Evolutionary conservation across 2,797 vertebrate genomes (phyloP).

Genomic region (Coccyzus lansbergi): DNA sequence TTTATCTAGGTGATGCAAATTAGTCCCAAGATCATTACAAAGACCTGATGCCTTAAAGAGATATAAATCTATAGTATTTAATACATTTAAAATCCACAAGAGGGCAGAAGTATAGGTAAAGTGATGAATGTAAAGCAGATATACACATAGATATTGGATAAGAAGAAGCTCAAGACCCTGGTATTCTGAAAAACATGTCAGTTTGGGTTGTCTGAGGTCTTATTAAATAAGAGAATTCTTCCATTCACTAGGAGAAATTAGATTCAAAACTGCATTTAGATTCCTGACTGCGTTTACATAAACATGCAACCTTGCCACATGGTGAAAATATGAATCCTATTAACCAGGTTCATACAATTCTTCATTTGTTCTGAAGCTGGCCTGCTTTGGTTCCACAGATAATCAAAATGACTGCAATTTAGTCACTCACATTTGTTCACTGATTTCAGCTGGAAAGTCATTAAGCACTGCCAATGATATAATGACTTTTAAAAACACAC

Average conservation of each 20-base stretch:
- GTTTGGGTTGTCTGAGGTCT: background rate
- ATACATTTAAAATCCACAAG: slow-evolving; percentile 29
- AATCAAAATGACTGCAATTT: background rate
- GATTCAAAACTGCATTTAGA: background rate
- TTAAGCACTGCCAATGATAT: background rate
- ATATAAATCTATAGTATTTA: background rate
- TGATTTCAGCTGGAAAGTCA: background rate
- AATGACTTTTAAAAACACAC: background rate
- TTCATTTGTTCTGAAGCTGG: background rate
- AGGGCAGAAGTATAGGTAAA: slow-evolving; percentile 37
- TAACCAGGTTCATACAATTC: background rate
- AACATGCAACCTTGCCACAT: background rate
- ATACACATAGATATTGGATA: background rate
- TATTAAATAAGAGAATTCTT: background rate
- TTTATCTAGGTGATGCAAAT: background rate
- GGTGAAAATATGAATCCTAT: background rate
- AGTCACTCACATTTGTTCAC: background rate
- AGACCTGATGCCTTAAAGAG: background rate
- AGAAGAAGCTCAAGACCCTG: background rate
- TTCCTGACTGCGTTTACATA: background rate
- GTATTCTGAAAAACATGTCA: background rate
- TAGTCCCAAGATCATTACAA: background rate
- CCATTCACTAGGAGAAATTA: background rate
- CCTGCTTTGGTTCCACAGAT: background rate
- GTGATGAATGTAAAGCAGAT: background rate